Evolutionary conservation across 2,888 invertebrate species (phyloP), one percentile per base, ranked within the genome.

Genomic region (Coecobrya sp.): DNA sequence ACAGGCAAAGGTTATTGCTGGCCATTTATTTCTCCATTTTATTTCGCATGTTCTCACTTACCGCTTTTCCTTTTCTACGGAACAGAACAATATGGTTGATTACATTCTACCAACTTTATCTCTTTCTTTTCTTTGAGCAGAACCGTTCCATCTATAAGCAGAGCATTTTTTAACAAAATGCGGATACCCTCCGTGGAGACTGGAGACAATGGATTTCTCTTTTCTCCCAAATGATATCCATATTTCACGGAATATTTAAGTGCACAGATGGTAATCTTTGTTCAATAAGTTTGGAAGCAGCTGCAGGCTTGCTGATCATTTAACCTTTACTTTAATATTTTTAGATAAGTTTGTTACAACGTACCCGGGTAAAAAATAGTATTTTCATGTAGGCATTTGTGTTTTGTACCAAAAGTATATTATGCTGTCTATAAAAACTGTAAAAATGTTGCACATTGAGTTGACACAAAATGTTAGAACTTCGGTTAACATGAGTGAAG

Each of bases 161-260:
- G 7, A 3, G 19, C 55, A 73, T 86, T 49, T 86, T 73, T 73
- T 76, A 10, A 16, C 0, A 85, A 19, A 49, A 85, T 85, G 55
- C 13, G 36, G 59, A 55, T 7, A 49, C 49, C 70, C 52, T 73
- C 30, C 73, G 86, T 52, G 73, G 16, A 27, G 52, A 87, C 87
- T 30, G 73, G 25, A 52, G 87, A 87, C 87, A 87, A 87, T 79
- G 76, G 87, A 79, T 76, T 79, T 76, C 79, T 49, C 86, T 55
- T 76, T 76, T 73, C n/a, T 10, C 52, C 45, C 42, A 87, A 87
- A 87, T 87, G 87, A 79, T 62, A 87, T 87, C 79, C 87, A 87
- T 87, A 76, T 87, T 87, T 87, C 79, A 87, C 45, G 13, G 59
- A 76, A 87, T 62, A 87, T 76, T 87, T 87, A 76, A 76, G 45